Conservation (phyloP, 1,140 invertebrate genomes). For the Calosoma granatense region DNA sequence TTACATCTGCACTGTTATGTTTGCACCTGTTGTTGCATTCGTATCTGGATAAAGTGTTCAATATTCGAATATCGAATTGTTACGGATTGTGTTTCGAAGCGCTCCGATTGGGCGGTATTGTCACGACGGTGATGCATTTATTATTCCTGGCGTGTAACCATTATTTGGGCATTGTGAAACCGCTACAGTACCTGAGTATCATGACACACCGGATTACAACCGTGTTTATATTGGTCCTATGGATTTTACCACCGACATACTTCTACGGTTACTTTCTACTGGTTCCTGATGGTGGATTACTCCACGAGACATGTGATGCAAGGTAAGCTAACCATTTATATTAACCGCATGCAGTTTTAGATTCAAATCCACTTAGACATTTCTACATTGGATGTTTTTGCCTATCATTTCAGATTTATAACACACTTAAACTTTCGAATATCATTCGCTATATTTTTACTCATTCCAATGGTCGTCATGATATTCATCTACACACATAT, state of each 20-base stretch:
- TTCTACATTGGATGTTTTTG: too few relatives aligned
- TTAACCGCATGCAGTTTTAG: too few relatives aligned
- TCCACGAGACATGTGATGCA: background rate
- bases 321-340: too few relatives aligned
- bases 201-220: conserved; percentile 39
- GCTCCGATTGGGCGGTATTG: conserved; percentile 41
- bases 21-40: conserved; percentile 44
- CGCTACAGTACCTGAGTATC: conserved; percentile 49
- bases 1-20: conserved; percentile 40
- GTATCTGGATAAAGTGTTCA: conserved; percentile 29
- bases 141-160: conserved; percentile 57
- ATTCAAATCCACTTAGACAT: too few relatives aligned
- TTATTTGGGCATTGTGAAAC: conserved; percentile 50
- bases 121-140: conserved; percentile 54
- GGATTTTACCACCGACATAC: conserved; percentile 42
- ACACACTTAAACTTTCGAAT: conserved; percentile 37
- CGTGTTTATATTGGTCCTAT: conserved; percentile 39
- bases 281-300: background rate
- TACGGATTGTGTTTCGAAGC: conserved; percentile 36
- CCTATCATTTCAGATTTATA: conserved; percentile 33
- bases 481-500: conserved; percentile 48
- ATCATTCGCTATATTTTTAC: conserved; percentile 37
- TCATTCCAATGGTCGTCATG: conserved; percentile 44
- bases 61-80: conserved; percentile 15
- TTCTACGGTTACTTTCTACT: conserved; percentile 39